Evolutionary conservation across 64 coral and sea anemone species (phyloP), one percentile per base, ranked within the genome.

Genomic region (Montipora capricornis): DNA sequence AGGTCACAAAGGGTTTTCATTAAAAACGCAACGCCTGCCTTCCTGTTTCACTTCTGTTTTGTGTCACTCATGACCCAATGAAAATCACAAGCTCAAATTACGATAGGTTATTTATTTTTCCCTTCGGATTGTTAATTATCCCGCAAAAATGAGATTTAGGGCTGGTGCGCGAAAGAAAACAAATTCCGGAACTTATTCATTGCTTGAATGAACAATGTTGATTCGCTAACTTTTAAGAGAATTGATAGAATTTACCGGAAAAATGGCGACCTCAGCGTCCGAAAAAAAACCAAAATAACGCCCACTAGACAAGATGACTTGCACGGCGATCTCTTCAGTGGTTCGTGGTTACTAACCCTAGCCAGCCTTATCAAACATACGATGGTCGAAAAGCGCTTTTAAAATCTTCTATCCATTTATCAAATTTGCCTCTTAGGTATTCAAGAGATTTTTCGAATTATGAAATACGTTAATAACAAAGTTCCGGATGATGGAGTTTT

Each of bases 161-260:
- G 16, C 50, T 12, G 15, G 70, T 13, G 59, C 9, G 22, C 12
- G 17, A 20, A 19, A 5, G 45, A 70, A 69, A 85, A 85, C 66
- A 85, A 70, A 85, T 71, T 70, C 46, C 61, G 82, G 82, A 85
- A 85, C 62, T 16, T 29, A 4, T 15, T 20, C 59, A 85, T 85
- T 47, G 76, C 13, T 19, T 14, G 44, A 19, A 78, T 16, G 16
- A 10, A 78, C n/a, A 78, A 4, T 49, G 76, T 78, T 78, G 45
- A 49, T n/a, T 50, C 12, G 14, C 3, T 48, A 13, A 16, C 13
- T 50, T 17, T 6, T 12, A 16, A 78, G 44, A 50, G 11, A 78
- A 19, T 78, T 4, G 16, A 78, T 37, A 37, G 37, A 78, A 50
- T 48, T 11, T 17, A 49, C 76, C 76, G 76, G 76, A 78, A 78